Base-by-base conservation (phyloP, 1,140 invertebrate species). In the Drosophila repletoides region DNA sequence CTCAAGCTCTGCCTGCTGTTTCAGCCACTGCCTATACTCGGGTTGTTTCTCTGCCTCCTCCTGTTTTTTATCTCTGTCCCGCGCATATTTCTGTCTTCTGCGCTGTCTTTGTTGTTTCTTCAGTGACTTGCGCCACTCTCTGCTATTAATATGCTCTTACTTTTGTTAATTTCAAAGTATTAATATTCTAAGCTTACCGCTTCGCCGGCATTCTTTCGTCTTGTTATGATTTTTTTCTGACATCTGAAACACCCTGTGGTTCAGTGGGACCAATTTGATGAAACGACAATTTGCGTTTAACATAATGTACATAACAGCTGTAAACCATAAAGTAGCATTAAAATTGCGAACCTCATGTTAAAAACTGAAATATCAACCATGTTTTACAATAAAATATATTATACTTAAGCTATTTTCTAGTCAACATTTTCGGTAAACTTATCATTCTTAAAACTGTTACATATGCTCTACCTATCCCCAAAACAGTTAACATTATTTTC, bases 101-200 rank as follows among this genome's bases (percentile, higher is more conserved):
- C 88, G 68, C 63, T 91, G 91, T 38, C 91, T 68, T 79, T 91
- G 88, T 19, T 76, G 53, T 71, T 92, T 92, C 68, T 92, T 92
- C 2, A 87, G 83, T 14, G 88, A 5, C 69, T 91, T 91, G 29
- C 92, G 88, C 88, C 91, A 91, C 49, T 88, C 55, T 49, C 88
- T 72, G 15, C 4, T 12, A 7, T 31, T 40, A 1, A 1, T 5
- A 29, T 12, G 10, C 3, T 15, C 21, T 14, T n/a, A n/a, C n/a
- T n/a, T n/a, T n/a, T n/a, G 22, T 3, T n/a, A 43, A 19, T 33
- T 33, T 31, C 3, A 28, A 14, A 17, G 3, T 5, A 34, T 6
- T 15, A 48, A 24, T 28, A 29, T n/a, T 40, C n/a, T 5, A 24
- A 14, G 5, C 7, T 26, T 34, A 68, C 65, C 65, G 26, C 14